Conservation (phyloP, 2,888 invertebrate species). For the Drosophila stalkeri region DNA sequence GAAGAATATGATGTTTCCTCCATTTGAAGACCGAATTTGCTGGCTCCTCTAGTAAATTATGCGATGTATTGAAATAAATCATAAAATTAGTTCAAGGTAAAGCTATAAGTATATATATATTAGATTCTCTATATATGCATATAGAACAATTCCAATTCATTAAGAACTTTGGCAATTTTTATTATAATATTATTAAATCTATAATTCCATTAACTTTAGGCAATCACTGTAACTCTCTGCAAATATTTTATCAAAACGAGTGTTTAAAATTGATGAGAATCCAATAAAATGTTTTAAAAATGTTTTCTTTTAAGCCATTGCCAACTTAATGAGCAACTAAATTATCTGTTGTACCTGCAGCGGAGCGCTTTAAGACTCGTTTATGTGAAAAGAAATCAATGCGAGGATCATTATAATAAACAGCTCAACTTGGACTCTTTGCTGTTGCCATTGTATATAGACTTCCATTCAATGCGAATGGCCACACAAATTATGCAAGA, state of each 20-base stretch:
- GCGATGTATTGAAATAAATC: background rate
- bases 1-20: background rate
- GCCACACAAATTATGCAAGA: slow-evolving; percentile 15
- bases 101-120: no score
- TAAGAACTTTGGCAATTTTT: background rate
- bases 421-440: background rate
- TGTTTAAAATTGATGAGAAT: no score
- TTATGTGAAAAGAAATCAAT: background rate
- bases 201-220: background rate
- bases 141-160: background rate
- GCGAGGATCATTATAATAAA: slow-evolving; percentile 6
- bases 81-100: background rate
- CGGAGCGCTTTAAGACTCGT: background rate
- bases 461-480: background rate
- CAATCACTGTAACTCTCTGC: background rate
- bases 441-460: background rate
- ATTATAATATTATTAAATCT: background rate
- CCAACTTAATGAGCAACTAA: background rate
- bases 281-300: background rate
- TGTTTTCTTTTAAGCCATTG: background rate
- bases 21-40: background rate
- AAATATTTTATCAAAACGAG: background rate
- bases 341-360: background rate
- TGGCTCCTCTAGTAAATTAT: background rate
- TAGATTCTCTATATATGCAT: no score